Evolutionary conservation across 2,888 invertebrate genomes (phyloP).

Genomic region (Harpalus rufipes): DNA sequence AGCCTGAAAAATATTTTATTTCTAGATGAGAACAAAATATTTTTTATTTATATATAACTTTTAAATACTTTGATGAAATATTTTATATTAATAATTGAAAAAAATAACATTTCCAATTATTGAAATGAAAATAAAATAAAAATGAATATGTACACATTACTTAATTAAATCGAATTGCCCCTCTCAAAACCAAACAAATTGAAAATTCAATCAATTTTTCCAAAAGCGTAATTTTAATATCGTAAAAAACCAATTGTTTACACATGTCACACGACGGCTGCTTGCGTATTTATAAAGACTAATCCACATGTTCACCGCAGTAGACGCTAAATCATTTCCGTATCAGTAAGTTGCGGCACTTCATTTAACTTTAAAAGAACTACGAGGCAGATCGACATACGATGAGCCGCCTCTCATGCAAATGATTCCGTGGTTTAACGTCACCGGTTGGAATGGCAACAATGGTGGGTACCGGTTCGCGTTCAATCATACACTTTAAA

Average conservation of each 20-base stretch:
- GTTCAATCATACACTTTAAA: constrained; percentile 28
- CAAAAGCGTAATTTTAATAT: constrained; percentile 21
- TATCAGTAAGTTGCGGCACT: constrained; percentile 47
- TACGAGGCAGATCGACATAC: neutral
- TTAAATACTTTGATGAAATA: too few species aligned
- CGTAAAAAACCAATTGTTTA: constrained; percentile 14
- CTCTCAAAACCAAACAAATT: constrained; percentile 3
- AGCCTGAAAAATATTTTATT: too few species aligned
- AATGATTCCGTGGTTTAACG: constrained; percentile 23
- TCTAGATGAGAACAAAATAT: too few species aligned
- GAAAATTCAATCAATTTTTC: constrained; percentile 14
- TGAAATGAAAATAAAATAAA: neutral
- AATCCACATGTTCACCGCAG: constrained; percentile 42
- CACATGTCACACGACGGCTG: constrained; percentile 16
- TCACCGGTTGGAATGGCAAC: constrained; percentile 12
- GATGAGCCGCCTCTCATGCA: constrained; percentile 56
- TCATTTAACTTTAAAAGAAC: constrained; percentile 56
- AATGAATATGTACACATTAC: neutral
- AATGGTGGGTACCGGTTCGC: neutral
- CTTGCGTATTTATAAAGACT: constrained; percentile 39
- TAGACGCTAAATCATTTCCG: constrained; percentile 56
- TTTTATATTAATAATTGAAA: too few species aligned
- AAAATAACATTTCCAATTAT: too few species aligned
- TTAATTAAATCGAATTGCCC: constrained; percentile 19
- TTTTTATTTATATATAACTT: too few species aligned